These are phyloP conservation scores for Phyllotreta cruciferae DNA, from an alignment of 2,888 invertebrate species.

Conservation along the genomic window DNA sequence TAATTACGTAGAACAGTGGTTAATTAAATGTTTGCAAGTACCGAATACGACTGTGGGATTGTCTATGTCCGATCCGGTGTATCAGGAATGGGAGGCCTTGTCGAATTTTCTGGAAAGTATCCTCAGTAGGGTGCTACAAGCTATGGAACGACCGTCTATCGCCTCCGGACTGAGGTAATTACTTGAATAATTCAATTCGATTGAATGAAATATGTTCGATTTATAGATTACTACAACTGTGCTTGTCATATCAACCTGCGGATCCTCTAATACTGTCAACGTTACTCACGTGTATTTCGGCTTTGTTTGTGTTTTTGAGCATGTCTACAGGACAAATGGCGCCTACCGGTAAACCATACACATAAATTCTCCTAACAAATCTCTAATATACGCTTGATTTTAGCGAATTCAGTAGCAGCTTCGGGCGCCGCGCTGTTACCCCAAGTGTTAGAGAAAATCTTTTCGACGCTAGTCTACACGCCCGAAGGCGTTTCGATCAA, in stretches of 20 bases:
- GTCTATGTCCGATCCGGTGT: slow-evolving; percentile 69
- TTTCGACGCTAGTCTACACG: slow-evolving; percentile 80
- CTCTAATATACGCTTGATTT: slow-evolving; percentile 30
- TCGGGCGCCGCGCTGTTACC: slow-evolving; percentile 74
- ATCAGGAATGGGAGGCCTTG: slow-evolving; percentile 86
- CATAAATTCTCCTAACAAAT: not conserved
- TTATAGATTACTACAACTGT: slow-evolving; percentile 71
- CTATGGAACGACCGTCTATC: slow-evolving; percentile 77
- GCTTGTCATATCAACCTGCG: slow-evolving; percentile 75
- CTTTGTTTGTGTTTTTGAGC: slow-evolving; percentile 88
- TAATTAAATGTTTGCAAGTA: slow-evolving; percentile 73
- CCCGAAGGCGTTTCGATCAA: slow-evolving; percentile 67
- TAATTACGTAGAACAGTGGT: slow-evolving; percentile 83
- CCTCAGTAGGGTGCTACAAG: slow-evolving; percentile 76
- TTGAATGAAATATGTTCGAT: not conserved
- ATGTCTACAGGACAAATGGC: slow-evolving; percentile 84
- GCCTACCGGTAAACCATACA: slow-evolving; percentile 50
- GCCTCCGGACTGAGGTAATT: slow-evolving; percentile 70
- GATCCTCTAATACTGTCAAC: slow-evolving; percentile 85
- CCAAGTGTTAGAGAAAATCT: slow-evolving; percentile 87
- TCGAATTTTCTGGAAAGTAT: slow-evolving; percentile 82
- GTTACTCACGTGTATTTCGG: slow-evolving; percentile 89
- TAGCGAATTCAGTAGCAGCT: slow-evolving; percentile 67
- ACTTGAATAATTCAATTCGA: not conserved
- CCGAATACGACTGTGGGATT: slow-evolving; percentile 56